Evolutionary conservation across 2,113 vertebrate species (phyloP).

Genomic region (Rhinolophus ferrumequinum): DNA sequence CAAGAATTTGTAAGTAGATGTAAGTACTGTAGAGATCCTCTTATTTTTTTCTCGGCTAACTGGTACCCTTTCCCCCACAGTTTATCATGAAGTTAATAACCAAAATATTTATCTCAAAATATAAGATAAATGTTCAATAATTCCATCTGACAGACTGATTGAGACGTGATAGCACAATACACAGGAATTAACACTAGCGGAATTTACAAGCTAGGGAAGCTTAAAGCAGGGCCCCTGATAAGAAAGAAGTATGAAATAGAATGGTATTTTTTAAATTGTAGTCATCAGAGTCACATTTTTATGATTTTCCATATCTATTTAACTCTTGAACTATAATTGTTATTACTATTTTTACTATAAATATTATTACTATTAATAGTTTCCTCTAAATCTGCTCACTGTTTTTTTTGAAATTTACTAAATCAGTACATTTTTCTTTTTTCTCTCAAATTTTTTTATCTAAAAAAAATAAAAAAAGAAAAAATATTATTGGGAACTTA

Average conservation of each 20-base stretch:
- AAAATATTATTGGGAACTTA: constrained; percentile 52
- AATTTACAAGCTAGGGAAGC: neutral
- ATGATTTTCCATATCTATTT: neutral
- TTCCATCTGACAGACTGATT: neutral
- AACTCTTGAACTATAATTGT: neutral
- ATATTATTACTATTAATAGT: neutral
- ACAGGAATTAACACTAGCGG: neutral
- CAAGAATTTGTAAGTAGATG: neutral
- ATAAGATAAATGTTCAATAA: neutral
- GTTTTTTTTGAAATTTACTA: neutral
- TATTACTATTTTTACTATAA: neutral
- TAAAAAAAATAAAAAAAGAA: constrained; percentile 50
- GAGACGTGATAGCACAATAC: neutral
- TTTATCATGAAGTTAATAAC: neutral
- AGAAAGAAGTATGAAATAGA: neutral
- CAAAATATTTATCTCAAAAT: neutral
- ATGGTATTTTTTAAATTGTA: neutral
- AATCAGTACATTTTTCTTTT: neutral
- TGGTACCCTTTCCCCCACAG: neutral
- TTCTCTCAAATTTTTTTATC: constrained; percentile 67
- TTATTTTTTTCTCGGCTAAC: neutral
- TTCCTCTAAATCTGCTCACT: neutral
- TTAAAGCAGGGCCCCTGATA: neutral
- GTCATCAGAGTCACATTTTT: neutral
- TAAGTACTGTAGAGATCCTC: neutral